phyloP scores from a whole-genome alignment of 2,888 invertebrate genomes.

The Erebia ligea region DNA sequence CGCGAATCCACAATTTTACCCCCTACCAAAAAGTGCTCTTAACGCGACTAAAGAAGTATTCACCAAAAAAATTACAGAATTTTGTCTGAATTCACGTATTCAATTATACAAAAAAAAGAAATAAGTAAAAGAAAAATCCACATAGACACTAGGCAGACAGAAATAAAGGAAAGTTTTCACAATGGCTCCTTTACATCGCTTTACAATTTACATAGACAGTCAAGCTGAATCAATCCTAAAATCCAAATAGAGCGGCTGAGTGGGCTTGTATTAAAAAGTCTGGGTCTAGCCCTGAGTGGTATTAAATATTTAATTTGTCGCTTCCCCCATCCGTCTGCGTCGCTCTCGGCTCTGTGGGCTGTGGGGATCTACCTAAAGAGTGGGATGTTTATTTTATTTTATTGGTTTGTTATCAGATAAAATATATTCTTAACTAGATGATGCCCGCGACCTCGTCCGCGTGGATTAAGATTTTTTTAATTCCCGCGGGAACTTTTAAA shows the following conservation, averaged over 20 bases:
- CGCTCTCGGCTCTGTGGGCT: constrained; percentile 32
- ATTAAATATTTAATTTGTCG: constrained; percentile 69
- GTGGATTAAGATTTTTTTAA: no score
- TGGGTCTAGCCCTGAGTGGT: constrained; percentile 49
- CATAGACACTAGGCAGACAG: constrained; percentile 15
- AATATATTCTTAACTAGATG: no score
- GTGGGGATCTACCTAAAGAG: constrained; percentile 12
- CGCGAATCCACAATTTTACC: no score
- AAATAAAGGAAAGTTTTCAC: constrained; percentile 15
- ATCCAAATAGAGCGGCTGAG: constrained; percentile 39
- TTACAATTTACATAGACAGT: constrained; percentile 21
- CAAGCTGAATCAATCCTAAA: constrained; percentile 39
- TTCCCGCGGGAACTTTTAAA: no score
- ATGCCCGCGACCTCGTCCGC: no score
- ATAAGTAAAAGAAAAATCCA: no score
- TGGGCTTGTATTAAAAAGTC: constrained; percentile 43
- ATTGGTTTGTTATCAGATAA: not conserved
- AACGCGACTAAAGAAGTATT: no score
- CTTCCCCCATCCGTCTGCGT: constrained; percentile 46
- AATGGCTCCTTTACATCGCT: constrained; percentile 29
- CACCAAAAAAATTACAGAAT: no score
- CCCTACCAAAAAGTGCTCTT: no score
- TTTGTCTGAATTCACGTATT: no score
- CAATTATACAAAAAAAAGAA: no score
- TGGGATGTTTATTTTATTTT: not conserved